Percentiles rank a stretch among this genome's conserved stretches.
Evolutionary conservation across 2,113 vertebrate species (phyloP).

Genomic region (Dolichotis patagonum): DNA sequence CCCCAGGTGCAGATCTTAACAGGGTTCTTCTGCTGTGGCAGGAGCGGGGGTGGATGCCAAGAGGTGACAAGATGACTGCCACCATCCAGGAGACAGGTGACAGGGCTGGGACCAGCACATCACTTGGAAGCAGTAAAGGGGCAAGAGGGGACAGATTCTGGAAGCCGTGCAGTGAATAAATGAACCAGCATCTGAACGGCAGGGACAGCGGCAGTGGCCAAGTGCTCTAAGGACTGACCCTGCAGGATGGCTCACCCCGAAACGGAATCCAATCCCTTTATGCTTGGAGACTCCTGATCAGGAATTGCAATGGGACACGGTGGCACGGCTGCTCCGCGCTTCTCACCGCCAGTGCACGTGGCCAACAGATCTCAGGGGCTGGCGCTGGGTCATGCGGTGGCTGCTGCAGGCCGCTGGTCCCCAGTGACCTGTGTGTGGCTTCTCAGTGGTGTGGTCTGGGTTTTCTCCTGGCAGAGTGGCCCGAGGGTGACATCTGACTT

Average conservation of each 20-base stretch:
- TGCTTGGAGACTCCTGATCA: neutral
- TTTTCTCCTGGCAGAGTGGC: neutral
- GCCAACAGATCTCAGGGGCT: too few species aligned
- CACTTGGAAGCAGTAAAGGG: too few species aligned
- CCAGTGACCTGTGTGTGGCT: too few species aligned
- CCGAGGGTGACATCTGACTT: neutral
- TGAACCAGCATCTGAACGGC: neutral
- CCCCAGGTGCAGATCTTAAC: neutral
- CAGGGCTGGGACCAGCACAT: neutral
- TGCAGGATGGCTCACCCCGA: too few species aligned
- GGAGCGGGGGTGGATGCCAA: neutral
- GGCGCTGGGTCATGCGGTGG: neutral
- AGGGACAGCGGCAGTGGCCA: neutral
- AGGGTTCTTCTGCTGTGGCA: neutral
- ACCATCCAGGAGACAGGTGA: neutral
- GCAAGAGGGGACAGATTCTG: neutral
- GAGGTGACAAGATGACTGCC: neutral
- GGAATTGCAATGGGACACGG: neutral
- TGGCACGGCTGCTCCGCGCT: neutral
- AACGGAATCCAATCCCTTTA: neutral
- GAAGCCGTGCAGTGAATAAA: neutral
- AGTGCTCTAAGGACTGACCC: neutral
- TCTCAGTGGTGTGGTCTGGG: neutral
- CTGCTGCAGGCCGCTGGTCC: neutral
- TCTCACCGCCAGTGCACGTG: neutral